Evolutionary conservation across 1,140 invertebrate species (phyloP).

Genomic region (Calephelis virginiensis): DNA sequence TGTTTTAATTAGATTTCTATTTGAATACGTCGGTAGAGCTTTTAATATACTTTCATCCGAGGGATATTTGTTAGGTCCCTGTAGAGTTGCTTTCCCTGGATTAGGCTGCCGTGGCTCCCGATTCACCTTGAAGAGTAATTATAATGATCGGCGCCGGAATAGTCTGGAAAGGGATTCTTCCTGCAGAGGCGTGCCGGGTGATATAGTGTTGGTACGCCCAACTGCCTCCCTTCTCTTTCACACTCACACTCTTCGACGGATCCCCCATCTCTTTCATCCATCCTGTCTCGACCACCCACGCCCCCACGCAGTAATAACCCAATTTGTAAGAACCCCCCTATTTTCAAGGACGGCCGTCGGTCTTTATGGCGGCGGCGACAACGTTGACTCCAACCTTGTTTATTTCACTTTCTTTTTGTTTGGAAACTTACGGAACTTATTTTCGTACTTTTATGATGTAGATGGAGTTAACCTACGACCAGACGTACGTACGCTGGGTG

Average conservation of each 20-base stretch:
- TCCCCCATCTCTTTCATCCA: slow-evolving; percentile 38
- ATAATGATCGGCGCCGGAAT: slow-evolving; percentile 77
- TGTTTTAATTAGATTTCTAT: slow-evolving; percentile 26
- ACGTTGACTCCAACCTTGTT: slow-evolving; percentile 76
- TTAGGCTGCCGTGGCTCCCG: slow-evolving; percentile 61
- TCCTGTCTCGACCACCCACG: slow-evolving; percentile 60
- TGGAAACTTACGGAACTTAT: slow-evolving; percentile 74
- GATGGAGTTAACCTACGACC: slow-evolving; percentile 25
- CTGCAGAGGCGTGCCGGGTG: slow-evolving; percentile 71
- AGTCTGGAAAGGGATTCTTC: slow-evolving; percentile 71
- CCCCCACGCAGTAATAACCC: slow-evolving; percentile 73
- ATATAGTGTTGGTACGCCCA: slow-evolving; percentile 71
- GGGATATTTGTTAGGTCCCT: slow-evolving; percentile 22
- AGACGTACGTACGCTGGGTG: background rate
- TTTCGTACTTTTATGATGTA: slow-evolving; percentile 57
- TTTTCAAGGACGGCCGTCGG: slow-evolving; percentile 77
- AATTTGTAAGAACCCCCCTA: slow-evolving; percentile 77
- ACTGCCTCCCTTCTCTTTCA: slow-evolving; percentile 45
- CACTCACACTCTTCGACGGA: slow-evolving; percentile 23
- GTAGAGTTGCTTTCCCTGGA: slow-evolving; percentile 19
- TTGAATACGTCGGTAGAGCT: slow-evolving; percentile 35
- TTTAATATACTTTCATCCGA: slow-evolving; percentile 15
- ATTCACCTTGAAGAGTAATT: slow-evolving; percentile 78
- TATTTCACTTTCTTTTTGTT: slow-evolving; percentile 78
- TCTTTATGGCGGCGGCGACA: slow-evolving; percentile 74